These are phyloP conservation scores for Antechinus stuartii DNA, from an alignment of 2,113 vertebrate species.

Conservation along the genomic window DNA sequence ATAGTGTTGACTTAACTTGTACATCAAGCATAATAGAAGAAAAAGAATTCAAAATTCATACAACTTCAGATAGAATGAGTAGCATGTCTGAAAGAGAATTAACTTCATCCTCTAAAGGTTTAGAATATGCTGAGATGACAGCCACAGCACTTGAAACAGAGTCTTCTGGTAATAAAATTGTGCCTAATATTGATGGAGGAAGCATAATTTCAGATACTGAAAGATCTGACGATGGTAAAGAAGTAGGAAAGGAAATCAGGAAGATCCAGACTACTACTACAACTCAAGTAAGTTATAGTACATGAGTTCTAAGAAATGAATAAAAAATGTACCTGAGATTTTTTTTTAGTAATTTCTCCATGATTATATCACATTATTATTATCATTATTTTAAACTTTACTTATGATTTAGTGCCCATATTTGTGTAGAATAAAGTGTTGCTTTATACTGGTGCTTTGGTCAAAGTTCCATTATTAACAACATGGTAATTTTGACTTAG, in stretches of 20 bases:
- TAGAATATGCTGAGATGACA: slow-evolving; percentile 86
- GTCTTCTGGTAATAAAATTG: slow-evolving; percentile 82
- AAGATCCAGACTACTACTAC: slow-evolving; percentile 99
- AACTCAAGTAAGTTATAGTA: slow-evolving; percentile 90
- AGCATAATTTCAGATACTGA: slow-evolving; percentile 93
- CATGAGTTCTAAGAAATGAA: background rate
- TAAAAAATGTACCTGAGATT: background rate
- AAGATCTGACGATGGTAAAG: slow-evolving; percentile 97
- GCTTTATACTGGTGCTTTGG: background rate
- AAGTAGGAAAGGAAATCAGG: slow-evolving; percentile 93
- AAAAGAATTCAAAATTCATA: slow-evolving; percentile 92
- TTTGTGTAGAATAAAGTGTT: background rate
- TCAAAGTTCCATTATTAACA: background rate
- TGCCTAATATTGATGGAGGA: slow-evolving; percentile 85
- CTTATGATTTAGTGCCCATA: background rate
- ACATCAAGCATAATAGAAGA: slow-evolving; percentile 89
- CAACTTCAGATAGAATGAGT: slow-evolving; percentile 87
- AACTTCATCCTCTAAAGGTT: slow-evolving; percentile 82
- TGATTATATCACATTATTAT: background rate
- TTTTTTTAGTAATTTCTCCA: background rate
- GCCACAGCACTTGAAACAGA: slow-evolving; percentile 84
- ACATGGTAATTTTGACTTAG: background rate
- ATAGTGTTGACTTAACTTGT: slow-evolving; percentile 89
- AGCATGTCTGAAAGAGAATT: slow-evolving; percentile 85
- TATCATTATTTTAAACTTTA: background rate